Evolutionary conservation across 30 jellyfish, hydroid and myxozoan species (phyloP).

Genomic region (Cassiopea xamachana): DNA sequence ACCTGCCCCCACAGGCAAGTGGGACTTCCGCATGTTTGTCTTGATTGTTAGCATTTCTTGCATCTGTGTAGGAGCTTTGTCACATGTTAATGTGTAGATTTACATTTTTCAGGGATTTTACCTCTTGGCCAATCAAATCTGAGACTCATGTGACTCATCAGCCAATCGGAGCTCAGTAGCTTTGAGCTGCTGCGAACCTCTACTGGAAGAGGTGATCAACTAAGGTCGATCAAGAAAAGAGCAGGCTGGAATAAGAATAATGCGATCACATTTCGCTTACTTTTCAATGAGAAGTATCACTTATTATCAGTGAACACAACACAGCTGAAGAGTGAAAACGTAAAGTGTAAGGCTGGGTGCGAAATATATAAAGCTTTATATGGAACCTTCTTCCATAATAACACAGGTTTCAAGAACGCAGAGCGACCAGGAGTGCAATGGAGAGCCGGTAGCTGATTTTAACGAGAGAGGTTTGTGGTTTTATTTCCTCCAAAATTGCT

Average conservation of each 20-base stretch:
- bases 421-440: slow-evolving; percentile 85
- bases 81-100: slow-evolving; percentile 62
- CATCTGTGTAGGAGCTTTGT: slow-evolving; percentile 27
- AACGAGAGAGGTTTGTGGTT: slow-evolving; percentile 83
- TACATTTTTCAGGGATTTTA: slow-evolving; percentile 41
- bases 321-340: background rate
- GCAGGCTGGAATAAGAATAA: slow-evolving; percentile 29
- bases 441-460: slow-evolving; percentile 93
- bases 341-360: slow-evolving; percentile 86
- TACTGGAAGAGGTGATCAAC: slow-evolving; percentile 37
- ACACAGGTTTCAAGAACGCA: slow-evolving; percentile 90
- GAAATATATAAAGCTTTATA: slow-evolving; percentile 83
- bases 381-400: slow-evolving; percentile 98
- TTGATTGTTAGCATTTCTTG: background rate
- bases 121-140: slow-evolving; percentile 52
- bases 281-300: slow-evolving; percentile 7
- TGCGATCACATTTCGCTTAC: slow-evolving; percentile 24
- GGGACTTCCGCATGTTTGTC: slow-evolving; percentile 4
- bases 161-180: slow-evolving; percentile 63
- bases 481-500: background rate
- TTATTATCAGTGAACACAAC: background rate
- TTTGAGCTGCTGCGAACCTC: slow-evolving; percentile 66
- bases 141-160: background rate
- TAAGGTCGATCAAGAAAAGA: slow-evolving; percentile 67
- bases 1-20: background rate